Base-by-base conservation (phyloP, 2,113 vertebrate species). In the Semnornis frantzii region DNA sequence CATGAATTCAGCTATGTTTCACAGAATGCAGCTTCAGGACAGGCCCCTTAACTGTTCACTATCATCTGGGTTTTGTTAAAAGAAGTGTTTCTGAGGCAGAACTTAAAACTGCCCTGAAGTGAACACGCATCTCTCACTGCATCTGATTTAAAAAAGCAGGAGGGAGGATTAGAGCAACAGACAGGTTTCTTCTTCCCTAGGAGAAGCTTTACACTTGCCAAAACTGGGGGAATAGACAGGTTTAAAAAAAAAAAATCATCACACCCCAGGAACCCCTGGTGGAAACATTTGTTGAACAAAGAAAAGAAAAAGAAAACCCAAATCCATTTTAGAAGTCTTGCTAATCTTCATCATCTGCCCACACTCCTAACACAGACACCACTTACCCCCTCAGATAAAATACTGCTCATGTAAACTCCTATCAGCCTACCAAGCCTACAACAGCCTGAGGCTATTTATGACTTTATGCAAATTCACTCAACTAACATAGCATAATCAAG, bases 381-480 rank as follows among this genome's bases (percentile, higher is more conserved):
- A 64, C 39, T 66, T 81, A 92, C 58, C 34, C 60, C 33, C 87
- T 70, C 78, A 74, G 55, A 79, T 25, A 31, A 54, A 28, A 31
- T 63, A 88, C 73, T 76, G 20, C 28, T 78, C 60, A 80, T 46
- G 90, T 64, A 42, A 95, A 92, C 19, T 82, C 75, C 19, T 73
- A 82, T 88, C 60, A 94, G 80, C 69, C 74, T 78, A 50, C 28
- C 46, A 73, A 94, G 69, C 68, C 76, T 60, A 7, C 63, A 75
- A 92, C 2, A 18, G 78, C 90, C 71, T 72, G 66, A 57, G 30
- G 92, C 66, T 91, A 66, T 92, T 95, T 90, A 95, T 73, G 81
- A 75, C 78, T 88, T 92, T 94, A 97, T 95, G 95, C 79, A 90
- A 94, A 95, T 92, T 90, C 87, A 90, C 50, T 70, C 33, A 93